Percentiles rank a stretch among this genome's conserved stretches.
phyloP scores from a whole-genome alignment of 2,797 vertebrate species.

The Emys orbicularis region DNA sequence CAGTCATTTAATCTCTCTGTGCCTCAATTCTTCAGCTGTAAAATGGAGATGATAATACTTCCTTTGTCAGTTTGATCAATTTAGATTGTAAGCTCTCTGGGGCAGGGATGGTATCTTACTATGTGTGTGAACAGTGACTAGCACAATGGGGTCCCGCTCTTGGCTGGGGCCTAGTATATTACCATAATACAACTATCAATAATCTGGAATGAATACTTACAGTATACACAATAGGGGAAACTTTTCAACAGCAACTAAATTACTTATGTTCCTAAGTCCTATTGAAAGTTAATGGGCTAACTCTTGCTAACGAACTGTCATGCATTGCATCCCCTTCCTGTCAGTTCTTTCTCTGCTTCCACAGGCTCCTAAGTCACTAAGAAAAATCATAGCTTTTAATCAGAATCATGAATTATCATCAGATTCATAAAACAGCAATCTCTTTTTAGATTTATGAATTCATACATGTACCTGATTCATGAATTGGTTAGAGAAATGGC shows the following conservation, averaged over 20 bases:
- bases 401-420: neutral
- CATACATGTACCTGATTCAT: neutral
- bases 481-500: neutral
- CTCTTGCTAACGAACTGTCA: too few species aligned
- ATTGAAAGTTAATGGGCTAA: neutral
- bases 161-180: neutral
- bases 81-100: neutral
- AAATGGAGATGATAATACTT: neutral
- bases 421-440: neutral
- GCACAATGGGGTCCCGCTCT: neutral
- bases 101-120: neutral
- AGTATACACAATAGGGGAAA: neutral
- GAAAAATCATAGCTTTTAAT: neutral
- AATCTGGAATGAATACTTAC: neutral
- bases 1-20: neutral
- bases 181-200: neutral
- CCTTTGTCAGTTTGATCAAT: neutral
- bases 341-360: too few species aligned
- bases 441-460: rapidly evolving
- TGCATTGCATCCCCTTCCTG: too few species aligned
- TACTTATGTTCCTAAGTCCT: neutral
- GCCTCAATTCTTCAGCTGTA: neutral
- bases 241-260: neutral
- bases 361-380: neutral
- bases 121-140: neutral